A percentile compares a stretch with the other conserved stretches of the same genome.
Conservation (phyloP, 1,140 invertebrate species). For the Drosophila takahashii region DNA sequence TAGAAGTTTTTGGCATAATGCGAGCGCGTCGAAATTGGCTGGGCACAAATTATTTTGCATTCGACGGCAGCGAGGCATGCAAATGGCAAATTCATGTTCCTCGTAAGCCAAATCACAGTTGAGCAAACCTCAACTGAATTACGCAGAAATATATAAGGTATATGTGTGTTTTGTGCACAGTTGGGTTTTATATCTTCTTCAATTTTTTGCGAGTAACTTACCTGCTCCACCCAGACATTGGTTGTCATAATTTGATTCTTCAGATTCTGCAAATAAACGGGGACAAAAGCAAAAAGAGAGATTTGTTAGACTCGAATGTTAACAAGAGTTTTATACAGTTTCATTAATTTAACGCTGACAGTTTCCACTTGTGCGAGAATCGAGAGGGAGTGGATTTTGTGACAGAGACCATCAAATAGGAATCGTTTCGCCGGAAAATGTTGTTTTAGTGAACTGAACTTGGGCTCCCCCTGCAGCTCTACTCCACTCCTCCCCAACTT, state of each 20-base stretch:
- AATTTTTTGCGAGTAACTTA: constrained; percentile 85
- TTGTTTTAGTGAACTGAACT: constrained; percentile 57
- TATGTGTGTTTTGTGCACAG: neutral
- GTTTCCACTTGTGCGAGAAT: constrained; percentile 18
- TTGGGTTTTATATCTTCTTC: neutral
- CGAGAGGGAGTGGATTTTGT: constrained; percentile 2
- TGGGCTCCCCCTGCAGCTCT: neutral
- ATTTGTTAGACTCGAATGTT: constrained; percentile 39
- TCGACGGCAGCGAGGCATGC: constrained; percentile 59
- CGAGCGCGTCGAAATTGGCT: constrained; percentile 41
- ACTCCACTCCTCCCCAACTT: neutral
- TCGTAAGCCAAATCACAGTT: constrained; percentile 44
- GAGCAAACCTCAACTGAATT: constrained; percentile 18
- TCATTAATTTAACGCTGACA: constrained; percentile 40
- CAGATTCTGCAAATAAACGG: constrained; percentile 92
- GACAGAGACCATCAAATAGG: constrained; percentile 55
- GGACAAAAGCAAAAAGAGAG: constrained; percentile 34
- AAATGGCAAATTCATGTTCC: constrained; percentile 75
- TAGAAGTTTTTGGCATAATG: constrained; percentile 64
- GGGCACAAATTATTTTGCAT: constrained; percentile 61
- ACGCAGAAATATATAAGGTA: constrained; percentile 1
- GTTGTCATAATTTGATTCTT: constrained; percentile 99
- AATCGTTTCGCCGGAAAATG: constrained; percentile 49
- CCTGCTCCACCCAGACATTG: constrained; percentile 98
- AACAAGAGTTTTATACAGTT: constrained; percentile 38